phyloP scores from a whole-genome alignment of 2,113 vertebrate species.

The Hippocampus guttulatus region DNA sequence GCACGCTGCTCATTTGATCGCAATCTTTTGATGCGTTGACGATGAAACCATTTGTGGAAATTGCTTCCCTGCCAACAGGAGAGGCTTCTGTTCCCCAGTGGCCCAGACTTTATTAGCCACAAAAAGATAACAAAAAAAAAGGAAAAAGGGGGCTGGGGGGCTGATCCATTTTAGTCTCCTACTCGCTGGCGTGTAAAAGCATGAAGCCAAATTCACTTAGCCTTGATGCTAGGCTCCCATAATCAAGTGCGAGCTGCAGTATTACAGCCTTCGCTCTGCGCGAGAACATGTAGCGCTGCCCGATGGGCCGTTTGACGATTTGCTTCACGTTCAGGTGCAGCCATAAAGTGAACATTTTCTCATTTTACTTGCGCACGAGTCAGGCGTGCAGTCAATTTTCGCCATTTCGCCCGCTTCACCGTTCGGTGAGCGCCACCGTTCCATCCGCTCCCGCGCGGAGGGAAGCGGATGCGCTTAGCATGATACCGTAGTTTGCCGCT shows the following conservation, averaged over 20 bases:
- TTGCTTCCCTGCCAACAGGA: slow-evolving; percentile 25
- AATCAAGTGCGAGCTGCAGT: slow-evolving; percentile 6
- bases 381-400: slow-evolving; percentile 29
- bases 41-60: slow-evolving; percentile 32
- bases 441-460: slow-evolving; percentile 43
- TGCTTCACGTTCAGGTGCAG: slow-evolving; percentile 20
- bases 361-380: slow-evolving; percentile 29
- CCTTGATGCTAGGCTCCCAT: neutral
- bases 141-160: neutral
- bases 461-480: slow-evolving; percentile 44
- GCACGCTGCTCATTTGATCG: neutral
- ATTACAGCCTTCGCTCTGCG: slow-evolving; percentile 3
- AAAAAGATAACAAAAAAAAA: neutral
- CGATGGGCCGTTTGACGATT: slow-evolving; percentile 6
- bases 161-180: slow-evolving; percentile 9
- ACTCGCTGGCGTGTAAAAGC: slow-evolving; percentile 8
- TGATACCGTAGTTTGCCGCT: slow-evolving; percentile 43
- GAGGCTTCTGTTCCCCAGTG: slow-evolving; percentile 16
- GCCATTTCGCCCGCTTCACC: slow-evolving; percentile 37
- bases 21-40: slow-evolving; percentile 22
- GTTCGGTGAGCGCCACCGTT: slow-evolving; percentile 24
- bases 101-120: slow-evolving; percentile 14
- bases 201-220: slow-evolving; percentile 6
- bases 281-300: neutral
- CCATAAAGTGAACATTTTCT: slow-evolving; percentile 30